Conservation (phyloP, 2,888 invertebrate genomes). For the Ornithoptera alexandrae region DNA sequence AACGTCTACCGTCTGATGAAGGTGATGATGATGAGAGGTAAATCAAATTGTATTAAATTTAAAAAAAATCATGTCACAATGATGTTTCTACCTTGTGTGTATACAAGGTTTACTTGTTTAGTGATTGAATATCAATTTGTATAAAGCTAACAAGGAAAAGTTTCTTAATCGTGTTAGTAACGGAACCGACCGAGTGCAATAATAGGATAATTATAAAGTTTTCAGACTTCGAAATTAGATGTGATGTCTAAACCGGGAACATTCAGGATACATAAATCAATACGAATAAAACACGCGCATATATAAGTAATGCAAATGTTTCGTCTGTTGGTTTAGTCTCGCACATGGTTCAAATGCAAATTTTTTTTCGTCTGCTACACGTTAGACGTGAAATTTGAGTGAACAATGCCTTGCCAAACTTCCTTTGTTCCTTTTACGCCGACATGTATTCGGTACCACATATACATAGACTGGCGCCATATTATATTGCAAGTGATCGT, state of each 20-base stretch:
- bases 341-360: constrained; percentile 58
- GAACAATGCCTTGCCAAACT: constrained; percentile 70
- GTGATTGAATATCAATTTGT: neutral
- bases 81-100: neutral
- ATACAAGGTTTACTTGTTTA: neutral
- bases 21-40: neutral
- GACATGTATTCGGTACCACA: constrained; percentile 40
- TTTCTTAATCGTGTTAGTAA: neutral
- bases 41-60: neutral
- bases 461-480: constrained; percentile 50
- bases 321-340: constrained; percentile 50
- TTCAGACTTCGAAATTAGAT: neutral
- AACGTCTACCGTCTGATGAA: too few species aligned
- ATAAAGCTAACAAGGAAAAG: neutral
- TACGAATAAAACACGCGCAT: neutral
- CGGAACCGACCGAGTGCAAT: neutral
- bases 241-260: neutral
- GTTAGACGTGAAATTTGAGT: constrained; percentile 53
- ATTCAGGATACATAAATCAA: constrained; percentile 2
- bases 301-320: constrained; percentile 1
- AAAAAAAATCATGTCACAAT: neutral
- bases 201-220: neutral
- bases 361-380: constrained; percentile 56
- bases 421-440: constrained; percentile 72
- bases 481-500: constrained; percentile 35